phyloP scores from a whole-genome alignment of 2,888 invertebrate species.

The Tortrix viridana region DNA sequence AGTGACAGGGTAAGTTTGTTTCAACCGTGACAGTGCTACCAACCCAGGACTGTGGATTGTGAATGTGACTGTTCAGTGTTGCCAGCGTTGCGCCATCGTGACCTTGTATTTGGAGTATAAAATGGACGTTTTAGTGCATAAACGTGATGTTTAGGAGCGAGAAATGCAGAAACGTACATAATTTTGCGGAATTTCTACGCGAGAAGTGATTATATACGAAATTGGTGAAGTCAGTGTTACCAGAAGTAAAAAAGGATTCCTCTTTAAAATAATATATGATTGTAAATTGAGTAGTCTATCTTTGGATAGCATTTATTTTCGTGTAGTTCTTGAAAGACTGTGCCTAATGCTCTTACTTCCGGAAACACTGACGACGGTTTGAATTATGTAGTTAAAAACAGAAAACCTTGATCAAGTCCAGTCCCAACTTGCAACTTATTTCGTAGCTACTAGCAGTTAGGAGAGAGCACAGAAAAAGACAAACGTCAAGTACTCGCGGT shows the following conservation, averaged over 20 bases:
- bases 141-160: conserved; percentile 38
- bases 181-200: background rate
- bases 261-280: background rate
- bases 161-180: conserved; percentile 37
- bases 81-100: conserved; percentile 51
- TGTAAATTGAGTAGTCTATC: no score
- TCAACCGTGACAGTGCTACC: conserved; percentile 64
- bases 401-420: no score
- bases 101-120: conserved; percentile 56
- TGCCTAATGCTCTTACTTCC: background rate
- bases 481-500: no score
- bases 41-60: conserved; percentile 73
- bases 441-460: no score
- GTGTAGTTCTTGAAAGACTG: no score
- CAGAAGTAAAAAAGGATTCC: conserved; percentile 52
- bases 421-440: no score
- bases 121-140: conserved; percentile 54
- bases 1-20: conserved; percentile 82
- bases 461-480: no score
- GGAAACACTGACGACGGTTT: background rate
- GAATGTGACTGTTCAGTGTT: conserved; percentile 76
- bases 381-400: no score
- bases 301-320: no score
- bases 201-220: conserved; percentile 9
- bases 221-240: conserved; percentile 63